Percentiles rank a stretch among this genome's conserved stretches.
Conservation (phyloP, 2,113 vertebrate genomes). For the Toxotes jaculatrix region DNA sequence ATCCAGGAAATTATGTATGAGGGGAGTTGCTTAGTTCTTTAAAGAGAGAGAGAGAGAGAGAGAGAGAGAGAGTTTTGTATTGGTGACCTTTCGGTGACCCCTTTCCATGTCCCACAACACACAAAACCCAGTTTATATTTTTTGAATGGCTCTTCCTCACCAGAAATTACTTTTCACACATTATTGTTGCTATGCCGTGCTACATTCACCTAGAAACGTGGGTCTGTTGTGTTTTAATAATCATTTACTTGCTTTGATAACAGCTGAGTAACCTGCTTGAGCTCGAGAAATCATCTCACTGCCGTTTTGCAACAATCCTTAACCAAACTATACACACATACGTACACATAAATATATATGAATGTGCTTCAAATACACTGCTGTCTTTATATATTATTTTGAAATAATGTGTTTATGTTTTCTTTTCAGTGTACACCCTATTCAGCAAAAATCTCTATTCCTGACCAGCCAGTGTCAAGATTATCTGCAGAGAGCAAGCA, state of each 20-base stretch:
- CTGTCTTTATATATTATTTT: neutral
- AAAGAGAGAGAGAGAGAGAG: neutral
- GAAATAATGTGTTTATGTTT: neutral
- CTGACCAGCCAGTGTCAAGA: slow-evolving; percentile 62
- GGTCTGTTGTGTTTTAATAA: neutral
- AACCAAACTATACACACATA: neutral
- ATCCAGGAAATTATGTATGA: neutral
- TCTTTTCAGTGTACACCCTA: slow-evolving; percentile 34
- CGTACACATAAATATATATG: no score
- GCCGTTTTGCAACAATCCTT: neutral
- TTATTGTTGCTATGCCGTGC: neutral
- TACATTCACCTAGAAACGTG: neutral
- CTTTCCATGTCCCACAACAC: neutral
- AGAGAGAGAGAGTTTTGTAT: neutral
- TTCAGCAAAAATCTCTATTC: slow-evolving; percentile 40
- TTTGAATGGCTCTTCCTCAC: neutral
- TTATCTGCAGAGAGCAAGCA: slow-evolving; percentile 51
- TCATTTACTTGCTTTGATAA: neutral
- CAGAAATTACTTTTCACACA: neutral
- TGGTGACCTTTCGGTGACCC: neutral
- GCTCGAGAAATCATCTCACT: neutral
- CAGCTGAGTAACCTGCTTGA: neutral
- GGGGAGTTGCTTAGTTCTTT: neutral
- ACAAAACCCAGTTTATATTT: neutral
- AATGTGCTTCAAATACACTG: neutral